Base-by-base conservation (phyloP, 2,797 vertebrate genomes). In the Columba guinea region DNA sequence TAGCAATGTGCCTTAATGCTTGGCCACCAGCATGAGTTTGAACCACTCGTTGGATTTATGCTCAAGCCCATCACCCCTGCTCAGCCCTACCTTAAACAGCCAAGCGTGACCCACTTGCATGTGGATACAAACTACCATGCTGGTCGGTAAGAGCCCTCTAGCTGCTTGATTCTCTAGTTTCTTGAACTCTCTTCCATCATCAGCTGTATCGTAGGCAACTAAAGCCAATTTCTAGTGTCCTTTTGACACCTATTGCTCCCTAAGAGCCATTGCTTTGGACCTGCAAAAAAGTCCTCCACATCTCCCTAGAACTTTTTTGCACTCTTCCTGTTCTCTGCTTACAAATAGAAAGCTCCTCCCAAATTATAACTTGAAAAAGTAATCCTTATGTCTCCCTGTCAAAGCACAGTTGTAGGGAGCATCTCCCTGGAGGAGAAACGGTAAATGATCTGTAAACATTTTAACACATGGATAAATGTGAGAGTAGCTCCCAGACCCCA, bases 71-170 rank as follows among this genome's bases (percentile, higher is more conserved):
- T 27, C 26, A 70, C 3, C 22, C 32, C 58, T 67, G 28, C 48
- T 59, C 44, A 84, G 27, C 19, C 11, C 39, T 39, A 16, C 32
- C 55, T 70, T n/a, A 92, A 67, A 67, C 9, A 21, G 48, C 32
- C 80, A 74, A 48, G 48, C 2, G 3, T 5, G 23, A 18, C 48
- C 58, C 2, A 3, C 44, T 8, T 39, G 15, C 3, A 11, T 1
- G 4, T 65, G 76, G 60, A 55, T 48, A 41, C 37, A 76, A 73
- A 59, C 16, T 27, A 18, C 13, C 18, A 53, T 3, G 7, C 11
- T 75, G 53, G 3, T 27, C 46, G 74, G 20, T 32, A 73, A 84
- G 80, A 62, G 5, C 20, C 9, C 39, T 60, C 17, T 27, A 53
- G 49, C 59, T 84, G 67, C 44, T 41, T 51, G 30, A 58, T 71